Evolutionary conservation across 2,797 vertebrate genomes (phyloP).

Genomic region (Synanceia verrucosa): DNA sequence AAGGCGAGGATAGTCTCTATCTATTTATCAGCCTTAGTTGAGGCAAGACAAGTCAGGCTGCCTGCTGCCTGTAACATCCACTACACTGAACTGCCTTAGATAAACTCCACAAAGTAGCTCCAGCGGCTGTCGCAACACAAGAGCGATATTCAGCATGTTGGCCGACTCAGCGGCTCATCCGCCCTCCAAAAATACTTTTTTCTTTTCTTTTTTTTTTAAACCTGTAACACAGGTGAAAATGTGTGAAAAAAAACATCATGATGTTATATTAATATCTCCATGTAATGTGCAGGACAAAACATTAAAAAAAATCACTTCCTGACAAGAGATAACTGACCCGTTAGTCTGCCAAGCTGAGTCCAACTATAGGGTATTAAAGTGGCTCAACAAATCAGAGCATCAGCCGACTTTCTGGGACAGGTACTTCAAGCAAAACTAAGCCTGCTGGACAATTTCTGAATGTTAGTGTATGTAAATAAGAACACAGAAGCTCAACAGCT

Average conservation of each 20-base stretch:
- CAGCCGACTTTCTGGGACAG: not conserved
- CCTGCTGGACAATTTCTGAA: not conserved
- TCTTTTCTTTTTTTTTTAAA: too few relatives aligned
- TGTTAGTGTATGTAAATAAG: constrained; percentile 17
- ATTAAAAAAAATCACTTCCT: constrained; percentile 14
- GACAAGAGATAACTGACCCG: not conserved
- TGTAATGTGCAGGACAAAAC: not conserved
- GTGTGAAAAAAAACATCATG: not conserved
- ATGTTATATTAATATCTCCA: not conserved
- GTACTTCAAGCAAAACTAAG: not conserved
- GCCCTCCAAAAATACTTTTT: not conserved
- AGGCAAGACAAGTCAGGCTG: constrained; percentile 24
- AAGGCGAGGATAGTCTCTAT: constrained; percentile 5
- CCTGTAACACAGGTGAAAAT: too few relatives aligned
- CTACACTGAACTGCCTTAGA: constrained; percentile 35
- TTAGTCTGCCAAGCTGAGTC: not conserved
- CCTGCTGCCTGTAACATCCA: constrained; percentile 46
- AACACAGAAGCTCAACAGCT: constrained; percentile 11
- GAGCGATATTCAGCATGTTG: constrained; percentile 11
- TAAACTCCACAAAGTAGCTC: constrained; percentile 53
- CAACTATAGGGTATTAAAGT: not conserved
- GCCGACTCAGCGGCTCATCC: constrained; percentile 8
- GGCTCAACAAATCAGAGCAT: constrained; percentile 5
- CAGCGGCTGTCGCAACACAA: constrained; percentile 2
- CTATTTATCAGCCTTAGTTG: constrained; percentile 32